Evolutionary conservation across 1,140 invertebrate genomes (phyloP), one percentile per base, ranked within the genome.

Genomic region (Hermetia illucens): DNA sequence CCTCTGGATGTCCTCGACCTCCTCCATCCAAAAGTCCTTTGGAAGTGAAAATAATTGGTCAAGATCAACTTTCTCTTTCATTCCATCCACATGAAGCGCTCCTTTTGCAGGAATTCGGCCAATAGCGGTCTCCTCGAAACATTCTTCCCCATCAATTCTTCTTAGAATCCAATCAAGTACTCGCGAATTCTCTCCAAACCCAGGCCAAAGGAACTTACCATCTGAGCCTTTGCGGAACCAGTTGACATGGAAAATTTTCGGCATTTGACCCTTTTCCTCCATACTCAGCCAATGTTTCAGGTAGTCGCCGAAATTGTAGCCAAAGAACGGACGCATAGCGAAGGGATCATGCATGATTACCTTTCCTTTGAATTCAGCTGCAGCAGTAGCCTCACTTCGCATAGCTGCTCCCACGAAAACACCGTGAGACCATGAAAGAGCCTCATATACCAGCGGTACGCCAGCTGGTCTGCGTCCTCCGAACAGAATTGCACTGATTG

Each of bases 301-400:
- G 53, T 95, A 95, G 43, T 92, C 67, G 5, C 90, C 90, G 51
- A 94, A 93, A 58, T 95, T 95, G 66, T 96, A 95, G 3, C 91
- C 91, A 53, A 94, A 93, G 69, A 95, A 95, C 25, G 91, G 91
- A 33, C 89, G 68, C 89, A 94, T 94, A 0, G 90, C 90, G 58
- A 94, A 91, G 15, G 91, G 91, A 68, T 96, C 91, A 50, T 94
- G 80, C 88, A 95, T 91, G 3, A 95, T 80, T 2, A 72, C 62
- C 63, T 88, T 89, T 5, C 69, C 81, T 64, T 83, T 87, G 51
- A 88, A 77, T 62, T 95, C 91, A 13, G 91, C 91, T 32, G 92
- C 91, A 19, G 91, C 90, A 2, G 91, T 96, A 1, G 91, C 77
- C 63, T 96, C 91, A 17, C 87, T 92, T 36, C 86, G 74, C 77